phyloP scores from a whole-genome alignment of 2,888 invertebrate genomes.

The Caenorhabditis drosophilae region DNA sequence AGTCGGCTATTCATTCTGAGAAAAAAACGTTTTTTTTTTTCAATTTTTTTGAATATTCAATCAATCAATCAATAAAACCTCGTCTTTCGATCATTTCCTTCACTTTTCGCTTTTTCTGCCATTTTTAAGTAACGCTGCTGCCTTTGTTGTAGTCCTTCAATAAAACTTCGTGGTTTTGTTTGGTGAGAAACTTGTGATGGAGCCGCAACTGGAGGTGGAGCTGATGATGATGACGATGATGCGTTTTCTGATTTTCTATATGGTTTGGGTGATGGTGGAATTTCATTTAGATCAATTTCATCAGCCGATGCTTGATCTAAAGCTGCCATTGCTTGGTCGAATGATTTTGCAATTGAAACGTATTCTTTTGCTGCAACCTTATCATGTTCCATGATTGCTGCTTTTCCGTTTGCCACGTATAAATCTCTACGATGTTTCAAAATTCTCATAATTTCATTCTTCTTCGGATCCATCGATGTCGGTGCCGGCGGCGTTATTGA shows the following conservation, averaged over 20 bases:
- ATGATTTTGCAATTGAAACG: slow-evolving; percentile 51
- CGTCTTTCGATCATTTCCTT: slow-evolving; percentile 54
- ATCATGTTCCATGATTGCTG: slow-evolving; percentile 48
- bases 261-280: slow-evolving; percentile 61
- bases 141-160: slow-evolving; percentile 48
- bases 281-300: slow-evolving; percentile 57
- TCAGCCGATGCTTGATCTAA: slow-evolving; percentile 42
- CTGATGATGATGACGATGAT: neutral
- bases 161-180: slow-evolving; percentile 15
- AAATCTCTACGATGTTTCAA: slow-evolving; percentile 35
- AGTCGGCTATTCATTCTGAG: slow-evolving; percentile 54
- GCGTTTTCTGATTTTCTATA: slow-evolving; percentile 32
- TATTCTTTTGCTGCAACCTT: slow-evolving; percentile 51
- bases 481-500: slow-evolving; percentile 11
- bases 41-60: too few relatives aligned
- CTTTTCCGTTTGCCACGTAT: slow-evolving; percentile 51
- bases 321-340: slow-evolving; percentile 57
- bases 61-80: too few relatives aligned
- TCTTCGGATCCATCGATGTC: slow-evolving; percentile 14
- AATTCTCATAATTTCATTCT: slow-evolving; percentile 31
- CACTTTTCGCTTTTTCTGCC: slow-evolving; percentile 49
- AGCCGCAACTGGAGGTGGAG: slow-evolving; percentile 5
- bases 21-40: too few relatives aligned
- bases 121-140: slow-evolving; percentile 45
- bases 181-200: too few relatives aligned